Conservation (phyloP, 2,888 invertebrate genomes). For the Palloptera scutellata region DNA sequence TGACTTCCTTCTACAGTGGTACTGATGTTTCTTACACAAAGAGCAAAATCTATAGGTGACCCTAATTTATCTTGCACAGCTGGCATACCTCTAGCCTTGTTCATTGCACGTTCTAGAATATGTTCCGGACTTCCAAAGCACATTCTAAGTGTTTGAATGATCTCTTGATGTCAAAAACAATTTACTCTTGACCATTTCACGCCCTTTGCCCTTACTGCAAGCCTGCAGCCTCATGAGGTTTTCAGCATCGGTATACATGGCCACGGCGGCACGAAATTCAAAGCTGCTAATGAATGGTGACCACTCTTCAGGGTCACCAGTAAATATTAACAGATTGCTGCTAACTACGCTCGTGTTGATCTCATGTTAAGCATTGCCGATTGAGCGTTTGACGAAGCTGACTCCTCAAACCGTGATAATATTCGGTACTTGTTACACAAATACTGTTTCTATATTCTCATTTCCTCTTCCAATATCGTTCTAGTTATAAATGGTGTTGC, state of each 20-base stretch:
- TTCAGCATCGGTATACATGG: constrained; percentile 28
- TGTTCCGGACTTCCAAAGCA: constrained; percentile 30
- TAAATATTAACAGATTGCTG: too few relatives aligned
- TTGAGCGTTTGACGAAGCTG: too few relatives aligned
- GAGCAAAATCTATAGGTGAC: constrained; percentile 24
- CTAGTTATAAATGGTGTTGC: too few relatives aligned
- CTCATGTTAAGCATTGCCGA: too few relatives aligned
- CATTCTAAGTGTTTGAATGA: constrained; percentile 26
- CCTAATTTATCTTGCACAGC: constrained; percentile 23
- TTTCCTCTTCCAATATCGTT: too few relatives aligned
- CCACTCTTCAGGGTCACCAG: constrained; percentile 17
- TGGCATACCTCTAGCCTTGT: constrained; percentile 22
- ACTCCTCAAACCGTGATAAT: too few relatives aligned
- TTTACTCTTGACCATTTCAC: constrained; percentile 23
- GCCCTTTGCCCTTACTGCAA: constrained; percentile 26
- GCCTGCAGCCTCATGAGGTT: constrained; percentile 29
- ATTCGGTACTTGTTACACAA: too few relatives aligned
- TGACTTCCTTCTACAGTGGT: constrained; percentile 22
- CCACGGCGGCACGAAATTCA: constrained; percentile 8
- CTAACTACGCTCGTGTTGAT: too few relatives aligned
- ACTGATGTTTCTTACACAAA: constrained; percentile 1
- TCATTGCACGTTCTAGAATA: constrained; percentile 21
- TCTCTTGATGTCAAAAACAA: constrained; percentile 23
- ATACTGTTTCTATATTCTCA: too few relatives aligned
- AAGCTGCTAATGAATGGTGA: constrained; percentile 11